Percentiles rank a stretch among this genome's conserved stretches.
Conservation (phyloP, 2,113 vertebrate genomes). For the Ursus arctos region DNA sequence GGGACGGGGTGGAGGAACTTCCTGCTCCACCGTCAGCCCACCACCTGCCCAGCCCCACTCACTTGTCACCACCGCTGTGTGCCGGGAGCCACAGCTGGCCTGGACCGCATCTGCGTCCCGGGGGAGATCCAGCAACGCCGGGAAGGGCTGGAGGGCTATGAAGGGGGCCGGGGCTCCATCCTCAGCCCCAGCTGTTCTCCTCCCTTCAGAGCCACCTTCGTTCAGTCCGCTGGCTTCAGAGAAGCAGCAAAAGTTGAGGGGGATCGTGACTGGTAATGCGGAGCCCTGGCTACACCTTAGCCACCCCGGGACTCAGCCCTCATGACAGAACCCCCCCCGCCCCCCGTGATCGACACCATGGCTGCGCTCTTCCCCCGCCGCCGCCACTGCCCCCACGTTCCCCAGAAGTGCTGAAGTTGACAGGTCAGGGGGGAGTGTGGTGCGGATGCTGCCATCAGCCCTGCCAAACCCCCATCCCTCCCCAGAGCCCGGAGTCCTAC, state of each 20-base stretch:
- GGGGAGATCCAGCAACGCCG: conserved; percentile 94
- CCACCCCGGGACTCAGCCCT: rapidly evolving
- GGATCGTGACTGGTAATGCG: rapidly evolving
- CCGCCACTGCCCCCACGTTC: rapidly evolving
- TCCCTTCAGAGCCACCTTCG: rapidly evolving
- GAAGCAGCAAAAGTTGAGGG: not conserved
- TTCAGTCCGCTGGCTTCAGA: rapidly evolving
- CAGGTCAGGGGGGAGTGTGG: rapidly evolving
- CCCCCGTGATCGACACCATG: not conserved
- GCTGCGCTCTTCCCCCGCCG: not conserved
- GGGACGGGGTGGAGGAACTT: rapidly evolving
- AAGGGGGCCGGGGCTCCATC: conserved; percentile 74
- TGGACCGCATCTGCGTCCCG: conserved; percentile 85
- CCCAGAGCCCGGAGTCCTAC: not conserved
- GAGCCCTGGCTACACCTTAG: not conserved
- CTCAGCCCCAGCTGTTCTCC: rapidly evolving
- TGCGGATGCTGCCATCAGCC: not conserved
- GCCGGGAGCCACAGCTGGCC: conserved; percentile 95
- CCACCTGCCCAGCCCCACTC: conserved; percentile 59
- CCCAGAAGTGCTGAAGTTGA: not conserved
- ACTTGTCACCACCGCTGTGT: conserved; percentile 94
- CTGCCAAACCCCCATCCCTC: not conserved
- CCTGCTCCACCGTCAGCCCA: not conserved
- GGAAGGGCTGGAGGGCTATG: conserved; percentile 96
- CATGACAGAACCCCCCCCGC: not conserved